Conservation (phyloP, 2,113 vertebrate genomes). For the Antennarius striatus region DNA sequence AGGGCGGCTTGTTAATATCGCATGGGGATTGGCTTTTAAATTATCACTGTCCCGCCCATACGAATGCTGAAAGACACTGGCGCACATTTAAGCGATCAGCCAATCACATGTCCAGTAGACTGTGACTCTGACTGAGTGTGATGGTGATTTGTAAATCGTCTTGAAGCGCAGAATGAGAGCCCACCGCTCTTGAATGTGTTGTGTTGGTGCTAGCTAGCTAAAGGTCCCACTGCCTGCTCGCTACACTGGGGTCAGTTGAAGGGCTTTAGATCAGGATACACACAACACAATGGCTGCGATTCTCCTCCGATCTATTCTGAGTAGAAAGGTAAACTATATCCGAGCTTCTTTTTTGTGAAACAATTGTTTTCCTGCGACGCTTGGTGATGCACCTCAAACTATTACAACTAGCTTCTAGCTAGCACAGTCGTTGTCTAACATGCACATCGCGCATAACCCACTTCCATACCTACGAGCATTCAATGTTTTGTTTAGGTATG, state of each 20-base stretch:
- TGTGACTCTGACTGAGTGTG: accelerated
- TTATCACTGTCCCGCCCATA: conserved; percentile 22
- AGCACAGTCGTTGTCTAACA: conserved; percentile 23
- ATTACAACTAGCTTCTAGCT: conserved; percentile 25
- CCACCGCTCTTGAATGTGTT: not conserved
- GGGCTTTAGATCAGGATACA: conserved; percentile 26
- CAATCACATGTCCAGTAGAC: accelerated
- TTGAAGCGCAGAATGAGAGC: not conserved
- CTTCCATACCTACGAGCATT: not conserved
- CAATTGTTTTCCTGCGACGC: not conserved
- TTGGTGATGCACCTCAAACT: conserved; percentile 21
- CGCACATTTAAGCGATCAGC: conserved; percentile 16
- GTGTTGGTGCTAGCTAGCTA: not conserved
- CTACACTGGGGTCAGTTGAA: conserved; percentile 40
- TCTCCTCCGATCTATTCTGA: conserved; percentile 54
- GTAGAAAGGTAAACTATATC: conserved; percentile 54
- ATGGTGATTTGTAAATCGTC: conserved; percentile 5
- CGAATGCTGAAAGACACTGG: not conserved
- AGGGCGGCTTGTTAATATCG: conserved; percentile 31
- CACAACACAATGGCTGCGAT: conserved; percentile 61
- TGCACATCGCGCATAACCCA: conserved; percentile 20
- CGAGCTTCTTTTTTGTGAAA: not conserved
- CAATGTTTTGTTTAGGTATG: not conserved
- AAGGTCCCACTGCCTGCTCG: conserved; percentile 23
- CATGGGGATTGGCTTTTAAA: conserved; percentile 46